Evolutionary conservation across 2,113 vertebrate genomes (phyloP).

Genomic region (Petrocephalus zakoni): DNA sequence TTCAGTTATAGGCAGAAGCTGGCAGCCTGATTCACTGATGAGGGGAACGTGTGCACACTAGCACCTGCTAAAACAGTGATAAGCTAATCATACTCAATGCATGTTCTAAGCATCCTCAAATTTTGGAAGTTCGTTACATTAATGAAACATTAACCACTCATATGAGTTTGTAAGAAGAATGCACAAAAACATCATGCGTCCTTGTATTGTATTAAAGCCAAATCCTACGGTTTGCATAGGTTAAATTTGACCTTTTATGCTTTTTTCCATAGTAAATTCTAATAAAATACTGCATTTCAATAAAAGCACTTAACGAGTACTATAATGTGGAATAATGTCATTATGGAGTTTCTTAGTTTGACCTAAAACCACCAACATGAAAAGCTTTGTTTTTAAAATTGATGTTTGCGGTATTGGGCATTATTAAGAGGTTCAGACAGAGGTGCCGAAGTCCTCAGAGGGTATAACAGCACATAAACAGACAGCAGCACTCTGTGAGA

Average conservation of each 20-base stretch:
- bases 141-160: background rate
- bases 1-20: background rate
- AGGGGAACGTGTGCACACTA: background rate
- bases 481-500: slow-evolving; percentile 33
- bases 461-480: slow-evolving; percentile 17
- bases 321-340: background rate
- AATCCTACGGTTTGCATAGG: background rate
- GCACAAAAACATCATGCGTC: background rate
- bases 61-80: background rate
- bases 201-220: background rate
- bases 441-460: slow-evolving; percentile 23
- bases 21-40: background rate
- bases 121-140: background rate
- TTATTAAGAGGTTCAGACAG: background rate
- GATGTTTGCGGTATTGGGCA: background rate
- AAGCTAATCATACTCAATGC: background rate
- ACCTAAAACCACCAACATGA: background rate
- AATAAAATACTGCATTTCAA: background rate
- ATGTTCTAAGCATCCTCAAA: background rate
- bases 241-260: background rate
- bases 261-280: background rate
- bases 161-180: background rate
- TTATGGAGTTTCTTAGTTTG: background rate
- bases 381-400: background rate
- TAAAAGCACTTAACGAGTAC: background rate